Evolutionary conservation across 2,888 invertebrate genomes (phyloP).

Genomic region (Drosophila paranaensis): DNA sequence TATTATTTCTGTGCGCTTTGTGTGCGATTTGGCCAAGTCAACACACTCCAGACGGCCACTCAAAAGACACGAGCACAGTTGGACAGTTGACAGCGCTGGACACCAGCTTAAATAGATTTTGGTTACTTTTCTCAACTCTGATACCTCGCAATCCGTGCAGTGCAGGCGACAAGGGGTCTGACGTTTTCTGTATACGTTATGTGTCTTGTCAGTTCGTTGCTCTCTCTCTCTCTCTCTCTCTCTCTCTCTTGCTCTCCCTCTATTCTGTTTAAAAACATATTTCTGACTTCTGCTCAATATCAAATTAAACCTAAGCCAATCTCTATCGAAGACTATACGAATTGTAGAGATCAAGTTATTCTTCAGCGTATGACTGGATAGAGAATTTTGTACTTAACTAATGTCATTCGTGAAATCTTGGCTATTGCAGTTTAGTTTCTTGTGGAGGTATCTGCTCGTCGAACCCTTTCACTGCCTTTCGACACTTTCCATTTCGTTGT

Average conservation of each 20-base stretch:
- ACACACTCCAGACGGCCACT: conserved; percentile 24
- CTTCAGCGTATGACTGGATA: no score
- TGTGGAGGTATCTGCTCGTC: background rate
- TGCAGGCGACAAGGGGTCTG: background rate
- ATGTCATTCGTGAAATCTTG: no score
- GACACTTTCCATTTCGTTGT: background rate
- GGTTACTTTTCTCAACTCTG: conserved; percentile 8
- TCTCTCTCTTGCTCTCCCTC: no score
- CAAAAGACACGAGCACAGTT: conserved; percentile 35
- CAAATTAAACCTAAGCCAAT: background rate
- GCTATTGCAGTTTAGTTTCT: background rate
- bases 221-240: no score
- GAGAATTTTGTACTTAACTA: no score
- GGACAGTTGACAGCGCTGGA: conserved; percentile 44
- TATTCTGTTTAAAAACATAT: background rate
- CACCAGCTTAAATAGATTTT: conserved; percentile 57
- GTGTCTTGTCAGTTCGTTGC: background rate
- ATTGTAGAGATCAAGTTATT: no score
- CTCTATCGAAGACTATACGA: background rate
- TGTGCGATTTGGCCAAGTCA: conserved; percentile 18
- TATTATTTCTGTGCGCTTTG: conserved; percentile 66
- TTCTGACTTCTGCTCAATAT: background rate
- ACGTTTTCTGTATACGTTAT: background rate
- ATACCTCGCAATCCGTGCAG: background rate
- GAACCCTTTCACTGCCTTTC: background rate